These are phyloP conservation scores for Sphenodon punctatus DNA, from an alignment of 2,797 vertebrate genomes.

Conservation along the genomic window DNA sequence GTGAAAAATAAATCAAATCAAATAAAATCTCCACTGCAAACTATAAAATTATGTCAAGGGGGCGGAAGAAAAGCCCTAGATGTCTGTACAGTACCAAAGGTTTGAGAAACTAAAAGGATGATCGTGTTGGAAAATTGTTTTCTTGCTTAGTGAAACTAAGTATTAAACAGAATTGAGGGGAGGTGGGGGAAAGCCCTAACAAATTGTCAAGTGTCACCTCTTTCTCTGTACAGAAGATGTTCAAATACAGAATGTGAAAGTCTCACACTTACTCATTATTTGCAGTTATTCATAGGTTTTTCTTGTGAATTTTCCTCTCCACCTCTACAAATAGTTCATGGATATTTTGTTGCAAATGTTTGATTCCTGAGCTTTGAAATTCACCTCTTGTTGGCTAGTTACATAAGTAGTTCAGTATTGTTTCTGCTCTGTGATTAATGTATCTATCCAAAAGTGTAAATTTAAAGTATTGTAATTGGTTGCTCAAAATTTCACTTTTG, in stretches of 20 bases:
- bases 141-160: not conserved
- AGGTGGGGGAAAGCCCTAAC: not conserved
- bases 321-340: conserved; percentile 57
- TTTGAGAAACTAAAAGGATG: not conserved
- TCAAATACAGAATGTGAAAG: conserved; percentile 33
- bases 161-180: not conserved
- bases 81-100: not conserved
- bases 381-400: conserved; percentile 39
- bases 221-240: conserved; percentile 48
- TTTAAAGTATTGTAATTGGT: conserved; percentile 35
- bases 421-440: conserved; percentile 25
- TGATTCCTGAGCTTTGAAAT: conserved; percentile 54
- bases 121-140: not conserved
- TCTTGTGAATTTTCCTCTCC: conserved; percentile 51
- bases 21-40: not conserved
- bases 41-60: not conserved
- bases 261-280: conserved; percentile 47
- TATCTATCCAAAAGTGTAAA: conserved; percentile 14
- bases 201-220: not conserved
- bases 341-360: not conserved
- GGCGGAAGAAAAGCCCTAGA: not conserved
- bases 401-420: conserved; percentile 47
- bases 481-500: conserved; percentile 11
- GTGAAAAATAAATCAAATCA: too few relatives aligned
- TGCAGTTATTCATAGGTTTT: conserved; percentile 59